A percentile compares a stretch with the other conserved stretches of the same genome.
Conservation (phyloP, 2,113 vertebrate species). For the Hypanus sabinus region DNA sequence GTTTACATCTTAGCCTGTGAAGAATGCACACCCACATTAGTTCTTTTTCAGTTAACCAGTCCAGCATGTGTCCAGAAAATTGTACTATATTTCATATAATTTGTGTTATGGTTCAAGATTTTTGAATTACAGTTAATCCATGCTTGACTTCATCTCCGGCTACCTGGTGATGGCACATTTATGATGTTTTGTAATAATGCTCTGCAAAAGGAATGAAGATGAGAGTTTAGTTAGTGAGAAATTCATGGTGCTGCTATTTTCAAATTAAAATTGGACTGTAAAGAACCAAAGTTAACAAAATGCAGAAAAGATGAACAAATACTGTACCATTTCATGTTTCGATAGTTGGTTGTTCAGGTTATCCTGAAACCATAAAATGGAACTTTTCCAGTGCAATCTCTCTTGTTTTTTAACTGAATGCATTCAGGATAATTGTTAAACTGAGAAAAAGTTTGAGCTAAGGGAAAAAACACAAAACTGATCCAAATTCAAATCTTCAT, state of each 20-base stretch:
- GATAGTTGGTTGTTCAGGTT: not conserved
- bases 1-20: not conserved
- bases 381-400: not conserved
- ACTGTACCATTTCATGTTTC: not conserved
- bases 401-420: not conserved
- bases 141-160: not conserved
- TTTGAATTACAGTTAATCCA: not conserved
- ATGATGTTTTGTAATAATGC: not conserved
- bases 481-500: too few relatives aligned
- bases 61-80: not conserved
- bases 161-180: not conserved
- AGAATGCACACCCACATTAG: not conserved
- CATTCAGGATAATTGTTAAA: not conserved
- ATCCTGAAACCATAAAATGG: not conserved
- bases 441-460: not conserved
- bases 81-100: not conserved
- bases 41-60: not conserved
- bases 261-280: slow-evolving; percentile 12
- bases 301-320: not conserved
- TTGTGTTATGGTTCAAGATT: not conserved
- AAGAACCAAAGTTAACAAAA: not conserved
- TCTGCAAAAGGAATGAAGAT: not conserved
- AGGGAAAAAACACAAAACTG: not conserved
- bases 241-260: not conserved
- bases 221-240: not conserved